Conservation (phyloP, 2,797 vertebrate species). For the Crossoptilon crossoptilon region DNA sequence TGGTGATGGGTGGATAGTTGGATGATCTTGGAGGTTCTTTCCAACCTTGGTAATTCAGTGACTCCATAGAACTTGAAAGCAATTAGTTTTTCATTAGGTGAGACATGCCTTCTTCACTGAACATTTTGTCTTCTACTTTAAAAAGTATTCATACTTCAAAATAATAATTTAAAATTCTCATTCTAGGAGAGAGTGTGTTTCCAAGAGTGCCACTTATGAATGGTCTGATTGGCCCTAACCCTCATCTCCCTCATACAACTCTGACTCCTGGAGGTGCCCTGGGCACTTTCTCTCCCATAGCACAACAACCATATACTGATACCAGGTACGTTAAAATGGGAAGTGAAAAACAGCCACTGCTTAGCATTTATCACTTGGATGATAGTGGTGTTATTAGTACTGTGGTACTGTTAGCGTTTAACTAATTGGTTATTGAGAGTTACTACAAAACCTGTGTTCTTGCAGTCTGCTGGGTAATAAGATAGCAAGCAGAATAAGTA, state of each 20-base stretch:
- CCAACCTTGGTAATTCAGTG: no score
- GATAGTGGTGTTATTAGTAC: neutral
- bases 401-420: neutral
- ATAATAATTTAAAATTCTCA: neutral
- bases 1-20: no score
- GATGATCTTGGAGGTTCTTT: no score
- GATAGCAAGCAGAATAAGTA: neutral
- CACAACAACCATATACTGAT: slow-evolving; percentile 89
- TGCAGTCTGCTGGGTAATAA: neutral
- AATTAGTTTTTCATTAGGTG: neutral
- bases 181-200: slow-evolving; percentile 89
- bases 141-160: neutral
- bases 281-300: slow-evolving; percentile 87
- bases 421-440: neutral
- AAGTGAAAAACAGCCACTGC: neutral
- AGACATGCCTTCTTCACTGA: neutral
- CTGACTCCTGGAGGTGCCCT: slow-evolving; percentile 86
- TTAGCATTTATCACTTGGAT: neutral
- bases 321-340: slow-evolving; percentile 83
- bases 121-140: neutral
- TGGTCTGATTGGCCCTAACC: slow-evolving; percentile 90
- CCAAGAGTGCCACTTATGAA: slow-evolving; percentile 95
- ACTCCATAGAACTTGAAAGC: neutral
- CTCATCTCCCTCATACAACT: slow-evolving; percentile 85
- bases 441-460: neutral